A percentile compares a stretch with the other conserved stretches of the same genome.
These are phyloP conservation scores for Agrilus biguttatus DNA, from an alignment of 2,888 invertebrate genomes.

Conservation along the genomic window DNA sequence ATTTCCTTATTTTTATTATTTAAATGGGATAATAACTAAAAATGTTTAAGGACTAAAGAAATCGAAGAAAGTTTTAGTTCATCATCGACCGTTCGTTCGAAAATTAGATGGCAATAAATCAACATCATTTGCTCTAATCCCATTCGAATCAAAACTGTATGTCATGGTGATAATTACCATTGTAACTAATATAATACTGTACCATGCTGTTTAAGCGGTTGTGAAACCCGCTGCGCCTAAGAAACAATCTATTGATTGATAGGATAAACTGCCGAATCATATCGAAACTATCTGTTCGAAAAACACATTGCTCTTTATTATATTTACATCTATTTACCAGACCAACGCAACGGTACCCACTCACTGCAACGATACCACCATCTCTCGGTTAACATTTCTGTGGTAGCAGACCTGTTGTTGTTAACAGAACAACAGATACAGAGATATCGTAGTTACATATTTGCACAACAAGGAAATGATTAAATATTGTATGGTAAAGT, in stretches of 20 bases:
- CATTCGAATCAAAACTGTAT: conserved; percentile 10
- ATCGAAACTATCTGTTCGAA: conserved; percentile 7
- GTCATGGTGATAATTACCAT: conserved; percentile 21
- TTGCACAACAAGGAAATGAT: too few species aligned
- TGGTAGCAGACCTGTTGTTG: too few species aligned
- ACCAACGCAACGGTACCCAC: too few species aligned
- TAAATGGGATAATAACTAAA: background rate
- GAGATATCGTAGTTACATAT: too few species aligned
- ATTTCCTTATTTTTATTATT: background rate
- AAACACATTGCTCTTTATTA: too few species aligned
- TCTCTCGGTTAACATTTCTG: too few species aligned
- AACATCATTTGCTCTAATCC: conserved; percentile 8
- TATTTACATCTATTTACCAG: too few species aligned
- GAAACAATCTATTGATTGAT: conserved; percentile 6
- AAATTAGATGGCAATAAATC: conserved; percentile 7
- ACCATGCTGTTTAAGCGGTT: conserved; percentile 6
- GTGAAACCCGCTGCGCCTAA: background rate
- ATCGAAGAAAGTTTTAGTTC: background rate
- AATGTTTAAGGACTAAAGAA: too few species aligned
- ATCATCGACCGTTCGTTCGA: background rate
- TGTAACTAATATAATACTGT: conserved; percentile 12
- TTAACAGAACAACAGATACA: too few species aligned
- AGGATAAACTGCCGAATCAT: conserved; percentile 9
- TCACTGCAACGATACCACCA: too few species aligned
- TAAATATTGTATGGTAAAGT: too few species aligned